Conservation (phyloP, 1,140 invertebrate species). For the Tetraneura akinire region DNA sequence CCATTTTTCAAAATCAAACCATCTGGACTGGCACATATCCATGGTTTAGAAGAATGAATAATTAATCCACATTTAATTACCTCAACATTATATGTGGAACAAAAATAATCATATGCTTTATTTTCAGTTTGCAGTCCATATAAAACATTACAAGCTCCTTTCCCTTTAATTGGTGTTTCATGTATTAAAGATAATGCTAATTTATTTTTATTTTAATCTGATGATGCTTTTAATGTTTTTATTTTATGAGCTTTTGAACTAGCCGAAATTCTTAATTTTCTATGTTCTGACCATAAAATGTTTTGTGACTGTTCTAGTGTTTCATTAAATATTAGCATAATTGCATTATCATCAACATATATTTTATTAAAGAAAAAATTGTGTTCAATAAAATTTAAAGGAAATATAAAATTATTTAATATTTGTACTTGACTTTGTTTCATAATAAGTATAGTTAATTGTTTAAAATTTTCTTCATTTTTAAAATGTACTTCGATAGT, state of each 20-base stretch:
- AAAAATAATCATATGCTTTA: not conserved
- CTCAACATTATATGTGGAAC: constrained; percentile 14
- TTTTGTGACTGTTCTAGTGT: not conserved
- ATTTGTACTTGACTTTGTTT: not conserved
- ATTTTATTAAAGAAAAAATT: not conserved
- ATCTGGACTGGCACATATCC: constrained; percentile 22
- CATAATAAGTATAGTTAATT: not conserved
- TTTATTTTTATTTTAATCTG: constrained; percentile 13
- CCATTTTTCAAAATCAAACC: constrained; percentile 16
- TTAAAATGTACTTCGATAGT: not conserved
- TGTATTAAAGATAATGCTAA: not conserved
- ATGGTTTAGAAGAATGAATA: constrained; percentile 8
- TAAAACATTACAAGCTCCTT: constrained; percentile 1
- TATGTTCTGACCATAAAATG: not conserved
- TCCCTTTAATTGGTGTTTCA: constrained; percentile 2
- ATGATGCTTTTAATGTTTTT: constrained; percentile 6
- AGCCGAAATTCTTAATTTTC: constrained; percentile 12
- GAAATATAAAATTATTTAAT: constrained; percentile 15
- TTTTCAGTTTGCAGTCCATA: constrained; percentile 26
- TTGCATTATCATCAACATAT: not conserved
- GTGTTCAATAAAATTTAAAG: not conserved
- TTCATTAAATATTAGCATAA: not conserved
- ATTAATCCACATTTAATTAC: too few relatives aligned
- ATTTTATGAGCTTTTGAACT: constrained; percentile 26
- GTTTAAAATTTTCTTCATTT: constrained; percentile 3